Conservation (phyloP, 2,797 vertebrate genomes). For the Propithecus deckenii region DNA sequence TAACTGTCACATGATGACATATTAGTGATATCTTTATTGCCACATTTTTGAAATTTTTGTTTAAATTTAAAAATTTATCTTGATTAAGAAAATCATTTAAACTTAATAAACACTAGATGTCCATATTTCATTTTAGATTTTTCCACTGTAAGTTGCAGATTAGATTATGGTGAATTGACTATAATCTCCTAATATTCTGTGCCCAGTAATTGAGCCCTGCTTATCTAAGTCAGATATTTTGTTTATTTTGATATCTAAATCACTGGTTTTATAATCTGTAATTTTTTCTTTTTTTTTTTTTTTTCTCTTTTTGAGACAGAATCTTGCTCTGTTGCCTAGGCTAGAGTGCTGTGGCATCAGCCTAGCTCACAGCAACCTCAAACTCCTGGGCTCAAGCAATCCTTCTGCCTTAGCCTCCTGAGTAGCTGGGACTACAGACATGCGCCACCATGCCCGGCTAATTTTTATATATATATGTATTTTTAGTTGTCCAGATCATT, state of each 20-base stretch:
- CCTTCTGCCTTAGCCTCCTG: no score
- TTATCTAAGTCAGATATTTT: neutral
- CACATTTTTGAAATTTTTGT: slow-evolving; percentile 38
- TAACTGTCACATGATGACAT: neutral
- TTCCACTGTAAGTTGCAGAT: neutral
- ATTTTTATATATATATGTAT: no score
- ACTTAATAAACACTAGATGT: neutral
- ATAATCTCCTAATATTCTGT: neutral
- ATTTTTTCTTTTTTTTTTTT: slow-evolving; percentile 56
- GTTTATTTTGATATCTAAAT: slow-evolving; percentile 32
- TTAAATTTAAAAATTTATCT: neutral
- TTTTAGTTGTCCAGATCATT: no score
- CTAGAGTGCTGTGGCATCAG: no score
- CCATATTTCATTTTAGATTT: neutral
- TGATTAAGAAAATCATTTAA: neutral
- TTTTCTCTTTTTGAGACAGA: neutral
- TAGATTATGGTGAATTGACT: neutral
- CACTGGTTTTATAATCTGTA: slow-evolving; percentile 4
- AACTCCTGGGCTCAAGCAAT: no score
- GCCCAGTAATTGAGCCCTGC: neutral
- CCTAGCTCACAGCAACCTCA: no score
- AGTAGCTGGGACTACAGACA: no score
- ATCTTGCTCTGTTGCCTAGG: no score
- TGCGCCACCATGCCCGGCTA: no score
- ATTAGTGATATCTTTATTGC: neutral